Conservation (phyloP, 1,140 invertebrate species). For the Archivesica marissinica region DNA sequence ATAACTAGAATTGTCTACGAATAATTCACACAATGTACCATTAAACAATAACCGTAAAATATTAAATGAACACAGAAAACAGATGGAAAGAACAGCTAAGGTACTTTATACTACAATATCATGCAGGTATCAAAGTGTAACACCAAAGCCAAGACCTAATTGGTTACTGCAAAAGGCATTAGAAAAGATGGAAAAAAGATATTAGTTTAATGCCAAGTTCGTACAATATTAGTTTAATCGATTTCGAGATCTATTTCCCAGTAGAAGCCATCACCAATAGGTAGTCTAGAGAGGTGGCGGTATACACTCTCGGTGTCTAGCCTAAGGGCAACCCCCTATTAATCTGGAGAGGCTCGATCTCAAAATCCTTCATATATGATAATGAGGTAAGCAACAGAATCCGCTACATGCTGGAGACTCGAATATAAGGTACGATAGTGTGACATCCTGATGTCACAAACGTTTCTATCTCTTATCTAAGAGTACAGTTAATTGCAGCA, state of each 20-base stretch:
- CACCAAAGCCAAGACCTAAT: background rate
- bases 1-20: background rate
- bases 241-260: background rate
- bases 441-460: too few species aligned
- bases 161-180: background rate
- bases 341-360: background rate
- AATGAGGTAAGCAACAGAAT: too few species aligned
- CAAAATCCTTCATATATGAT: background rate
- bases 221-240: background rate
- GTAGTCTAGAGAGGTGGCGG: background rate
- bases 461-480: too few species aligned
- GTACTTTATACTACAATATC: background rate
- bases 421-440: too few species aligned
- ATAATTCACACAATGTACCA: background rate
- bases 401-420: too few species aligned
- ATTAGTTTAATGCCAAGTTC: background rate
- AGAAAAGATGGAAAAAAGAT: background rate
- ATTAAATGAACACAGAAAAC: background rate
- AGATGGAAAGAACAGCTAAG: background rate
- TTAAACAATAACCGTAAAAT: background rate
- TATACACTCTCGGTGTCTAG: background rate
- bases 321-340: background rate
- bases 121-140: background rate
- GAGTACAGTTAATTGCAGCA: too few species aligned
- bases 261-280: background rate